Percentiles rank a stretch among this genome's conserved stretches.
phyloP scores from a whole-genome alignment of 2,113 vertebrate species.

The Dolichotis patagonum region DNA sequence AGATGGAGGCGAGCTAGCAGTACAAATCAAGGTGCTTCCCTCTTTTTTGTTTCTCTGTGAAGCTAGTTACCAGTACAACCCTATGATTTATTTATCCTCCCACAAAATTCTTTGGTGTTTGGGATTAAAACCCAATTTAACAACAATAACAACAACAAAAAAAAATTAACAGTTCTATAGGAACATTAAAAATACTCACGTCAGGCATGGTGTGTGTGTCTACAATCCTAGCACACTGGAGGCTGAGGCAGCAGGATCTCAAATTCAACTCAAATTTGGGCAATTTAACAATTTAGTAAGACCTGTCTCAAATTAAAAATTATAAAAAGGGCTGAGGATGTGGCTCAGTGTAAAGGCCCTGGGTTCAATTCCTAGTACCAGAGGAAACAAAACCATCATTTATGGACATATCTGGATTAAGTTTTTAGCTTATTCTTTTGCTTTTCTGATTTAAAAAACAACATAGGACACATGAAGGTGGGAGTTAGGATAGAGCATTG shows the following conservation, averaged over 20 bases:
- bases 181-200: background rate
- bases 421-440: constrained; percentile 6
- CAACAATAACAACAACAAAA: background rate
- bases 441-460: constrained; percentile 13
- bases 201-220: background rate
- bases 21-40: background rate
- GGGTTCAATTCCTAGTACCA: background rate
- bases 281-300: background rate
- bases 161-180: background rate
- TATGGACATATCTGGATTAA: background rate
- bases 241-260: background rate
- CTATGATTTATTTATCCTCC: background rate
- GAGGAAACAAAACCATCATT: background rate
- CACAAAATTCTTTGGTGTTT: background rate
- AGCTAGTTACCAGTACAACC: background rate
- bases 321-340: background rate
- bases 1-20: background rate
- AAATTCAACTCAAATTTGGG: background rate
- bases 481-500: background rate
- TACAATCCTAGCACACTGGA: background rate
- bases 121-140: background rate
- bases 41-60: background rate
- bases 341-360: background rate
- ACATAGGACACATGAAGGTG: background rate
- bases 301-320: background rate